Percentiles rank a stretch among this genome's conserved stretches.
phyloP scores from a whole-genome alignment of 2,797 vertebrate genomes.

The Serranus cabrilla region DNA sequence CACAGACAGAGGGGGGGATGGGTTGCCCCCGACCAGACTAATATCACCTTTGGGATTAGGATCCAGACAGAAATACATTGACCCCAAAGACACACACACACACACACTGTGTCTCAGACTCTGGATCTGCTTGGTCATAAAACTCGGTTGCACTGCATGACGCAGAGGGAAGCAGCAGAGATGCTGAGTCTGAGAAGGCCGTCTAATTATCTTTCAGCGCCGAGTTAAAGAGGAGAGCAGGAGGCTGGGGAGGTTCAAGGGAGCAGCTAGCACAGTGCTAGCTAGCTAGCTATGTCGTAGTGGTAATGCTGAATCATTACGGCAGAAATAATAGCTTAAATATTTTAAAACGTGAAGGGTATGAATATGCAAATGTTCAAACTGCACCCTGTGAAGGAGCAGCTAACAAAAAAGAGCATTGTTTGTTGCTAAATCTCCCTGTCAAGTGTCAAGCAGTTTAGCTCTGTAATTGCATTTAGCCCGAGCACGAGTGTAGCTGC shows the following conservation, averaged over 20 bases:
- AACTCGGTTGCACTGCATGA: conserved; percentile 61
- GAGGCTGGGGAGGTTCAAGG: conserved; percentile 37
- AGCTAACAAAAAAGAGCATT: background rate
- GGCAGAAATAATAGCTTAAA: background rate
- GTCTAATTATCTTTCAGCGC: conserved; percentile 67
- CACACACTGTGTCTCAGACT: conserved; percentile 26
- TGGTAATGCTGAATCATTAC: background rate
- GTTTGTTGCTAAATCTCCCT: conserved; percentile 16
- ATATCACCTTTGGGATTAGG: conserved; percentile 88
- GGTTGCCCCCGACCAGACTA: conserved; percentile 79
- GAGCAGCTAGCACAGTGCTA: conserved; percentile 24
- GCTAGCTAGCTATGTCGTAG: conserved; percentile 7
- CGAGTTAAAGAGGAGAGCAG: conserved; percentile 53
- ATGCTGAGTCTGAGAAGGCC: conserved; percentile 72
- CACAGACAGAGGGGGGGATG: conserved; percentile 58
- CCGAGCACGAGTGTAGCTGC: conserved; percentile 30
- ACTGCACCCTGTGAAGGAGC: conserved; percentile 3
- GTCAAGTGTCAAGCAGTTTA: conserved; percentile 33
- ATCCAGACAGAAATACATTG: conserved; percentile 85
- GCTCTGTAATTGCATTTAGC: conserved; percentile 47
- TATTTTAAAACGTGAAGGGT: background rate
- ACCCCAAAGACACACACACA: conserved; percentile 65
- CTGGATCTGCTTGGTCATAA: conserved; percentile 84
- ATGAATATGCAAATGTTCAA: background rate
- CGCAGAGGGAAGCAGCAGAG: conserved; percentile 55